A percentile compares a stretch with the other conserved stretches of the same genome.
These are phyloP conservation scores for Enteromius viviparus DNA, from an alignment of 2,797 vertebrate species.

Conservation along the genomic window DNA sequence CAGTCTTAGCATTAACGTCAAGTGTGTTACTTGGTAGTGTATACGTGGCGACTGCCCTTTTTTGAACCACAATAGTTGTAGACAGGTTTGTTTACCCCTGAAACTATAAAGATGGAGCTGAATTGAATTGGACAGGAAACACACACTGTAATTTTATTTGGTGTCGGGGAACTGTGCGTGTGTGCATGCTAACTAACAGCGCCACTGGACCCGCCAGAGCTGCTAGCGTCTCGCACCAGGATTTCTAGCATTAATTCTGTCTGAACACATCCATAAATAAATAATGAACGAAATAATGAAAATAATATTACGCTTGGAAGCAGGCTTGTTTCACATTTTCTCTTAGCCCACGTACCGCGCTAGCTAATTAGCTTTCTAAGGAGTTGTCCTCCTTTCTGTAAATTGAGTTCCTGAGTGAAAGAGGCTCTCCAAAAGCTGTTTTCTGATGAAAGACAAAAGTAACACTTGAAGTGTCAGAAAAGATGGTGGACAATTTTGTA, in stretches of 20 bases:
- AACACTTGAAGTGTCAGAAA: neutral
- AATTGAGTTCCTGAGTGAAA: constrained; percentile 68
- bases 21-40: neutral
- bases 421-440: constrained; percentile 48
- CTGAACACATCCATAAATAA: constrained; percentile 83
- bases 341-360: constrained; percentile 73
- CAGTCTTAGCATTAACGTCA: neutral
- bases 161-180: constrained; percentile 73
- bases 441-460: constrained; percentile 48
- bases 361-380: constrained; percentile 82
- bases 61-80: constrained; percentile 8
- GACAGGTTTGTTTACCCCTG: constrained; percentile 49
- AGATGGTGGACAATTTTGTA: neutral
- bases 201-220: constrained; percentile 73
- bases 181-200: constrained; percentile 77
- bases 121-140: constrained; percentile 55
- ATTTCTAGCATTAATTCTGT: constrained; percentile 83
- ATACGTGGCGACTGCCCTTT: constrained; percentile 19
- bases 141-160: constrained; percentile 74
- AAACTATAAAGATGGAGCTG: constrained; percentile 45
- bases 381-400: constrained; percentile 78
- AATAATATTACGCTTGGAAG: constrained; percentile 82
- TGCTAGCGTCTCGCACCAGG: constrained; percentile 76
- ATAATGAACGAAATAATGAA: constrained; percentile 84
- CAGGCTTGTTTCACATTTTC: constrained; percentile 78